Conservation (phyloP, 2,888 invertebrate species). For the Coelinius sp. region DNA sequence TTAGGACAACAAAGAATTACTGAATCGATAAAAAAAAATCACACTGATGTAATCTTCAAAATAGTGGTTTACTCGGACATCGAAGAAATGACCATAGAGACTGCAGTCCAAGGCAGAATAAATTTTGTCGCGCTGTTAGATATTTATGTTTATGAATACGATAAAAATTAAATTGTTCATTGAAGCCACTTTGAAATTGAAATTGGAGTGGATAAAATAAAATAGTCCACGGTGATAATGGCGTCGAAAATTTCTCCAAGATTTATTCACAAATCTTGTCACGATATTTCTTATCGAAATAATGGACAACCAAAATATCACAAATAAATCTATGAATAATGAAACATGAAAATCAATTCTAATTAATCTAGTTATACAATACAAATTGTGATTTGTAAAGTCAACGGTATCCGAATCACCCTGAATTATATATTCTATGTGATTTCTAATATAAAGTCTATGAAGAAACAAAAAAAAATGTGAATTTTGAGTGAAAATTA, state of each 20-base stretch:
- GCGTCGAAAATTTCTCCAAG: slow-evolving; percentile 18
- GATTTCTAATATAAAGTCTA: slow-evolving; percentile 12
- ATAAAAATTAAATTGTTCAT: background rate
- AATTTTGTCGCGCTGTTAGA: background rate
- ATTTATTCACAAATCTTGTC: slow-evolving; percentile 2
- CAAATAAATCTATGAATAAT: background rate
- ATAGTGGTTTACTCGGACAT: background rate
- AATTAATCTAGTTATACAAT: slow-evolving; percentile 1
- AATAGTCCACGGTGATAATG: slow-evolving; percentile 23
- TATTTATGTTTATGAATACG: background rate
- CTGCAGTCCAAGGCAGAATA: background rate
- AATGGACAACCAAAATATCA: background rate
- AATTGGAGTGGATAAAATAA: background rate
- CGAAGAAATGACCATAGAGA: slow-evolving; percentile 5
- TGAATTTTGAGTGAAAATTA: background rate
- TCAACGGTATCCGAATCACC: slow-evolving; percentile 6
- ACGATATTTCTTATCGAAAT: background rate
- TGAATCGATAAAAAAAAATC: slow-evolving; percentile 16
- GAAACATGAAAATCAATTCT: slow-evolving; percentile 10
- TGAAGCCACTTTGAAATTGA: background rate
- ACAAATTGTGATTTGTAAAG: slow-evolving; percentile 23
- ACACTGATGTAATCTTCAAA: background rate
- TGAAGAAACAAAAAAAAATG: background rate
- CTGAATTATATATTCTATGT: slow-evolving; percentile 2
- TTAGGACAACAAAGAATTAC: slow-evolving; percentile 22